These are phyloP conservation scores for Saxidomus purpurata DNA, from an alignment of 1,140 invertebrate species.

Conservation along the genomic window DNA sequence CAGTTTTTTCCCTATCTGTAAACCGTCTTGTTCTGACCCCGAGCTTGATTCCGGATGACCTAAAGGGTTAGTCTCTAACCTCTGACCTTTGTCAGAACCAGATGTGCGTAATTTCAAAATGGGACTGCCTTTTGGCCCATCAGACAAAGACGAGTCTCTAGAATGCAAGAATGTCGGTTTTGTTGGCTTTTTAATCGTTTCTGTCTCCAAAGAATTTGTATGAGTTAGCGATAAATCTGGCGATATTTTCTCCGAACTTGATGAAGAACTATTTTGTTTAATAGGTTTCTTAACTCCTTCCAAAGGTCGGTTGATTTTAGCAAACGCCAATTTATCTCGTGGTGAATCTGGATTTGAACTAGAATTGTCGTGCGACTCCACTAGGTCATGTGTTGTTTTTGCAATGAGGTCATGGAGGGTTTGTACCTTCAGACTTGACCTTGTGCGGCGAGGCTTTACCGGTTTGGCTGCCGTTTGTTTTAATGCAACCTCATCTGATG, in stretches of 20 bases:
- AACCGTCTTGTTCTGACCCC: conserved; percentile 82
- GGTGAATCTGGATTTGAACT: conserved; percentile 73
- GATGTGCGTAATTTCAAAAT: conserved; percentile 33
- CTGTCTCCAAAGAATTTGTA: conserved; percentile 1
- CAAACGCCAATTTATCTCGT: conserved; percentile 40
- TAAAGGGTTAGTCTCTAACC: conserved; percentile 37
- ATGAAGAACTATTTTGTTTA: conserved; percentile 61
- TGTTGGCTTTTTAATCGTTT: conserved; percentile 61
- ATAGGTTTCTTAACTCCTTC: conserved; percentile 6
- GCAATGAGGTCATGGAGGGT: conserved; percentile 43
- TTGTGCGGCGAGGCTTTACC: conserved; percentile 21
- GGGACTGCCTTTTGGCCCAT: conserved; percentile 49
- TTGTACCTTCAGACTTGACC: conserved; percentile 31
- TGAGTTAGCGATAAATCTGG: conserved; percentile 8
- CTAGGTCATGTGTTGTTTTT: background rate
- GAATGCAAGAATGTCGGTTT: conserved; percentile 73
- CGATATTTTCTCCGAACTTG: conserved; percentile 56
- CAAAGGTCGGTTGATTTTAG: conserved; percentile 9
- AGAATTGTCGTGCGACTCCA: conserved; percentile 51
- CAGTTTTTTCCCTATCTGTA: conserved; percentile 62
- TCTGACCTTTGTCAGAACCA: conserved; percentile 55
- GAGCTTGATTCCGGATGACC: conserved; percentile 80
- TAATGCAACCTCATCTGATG: conserved; percentile 19
- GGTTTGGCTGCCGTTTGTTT: background rate
- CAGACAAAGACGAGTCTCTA: conserved; percentile 54